Conservation (phyloP, 1,140 invertebrate species). For the Hylaeus volcanicus region DNA sequence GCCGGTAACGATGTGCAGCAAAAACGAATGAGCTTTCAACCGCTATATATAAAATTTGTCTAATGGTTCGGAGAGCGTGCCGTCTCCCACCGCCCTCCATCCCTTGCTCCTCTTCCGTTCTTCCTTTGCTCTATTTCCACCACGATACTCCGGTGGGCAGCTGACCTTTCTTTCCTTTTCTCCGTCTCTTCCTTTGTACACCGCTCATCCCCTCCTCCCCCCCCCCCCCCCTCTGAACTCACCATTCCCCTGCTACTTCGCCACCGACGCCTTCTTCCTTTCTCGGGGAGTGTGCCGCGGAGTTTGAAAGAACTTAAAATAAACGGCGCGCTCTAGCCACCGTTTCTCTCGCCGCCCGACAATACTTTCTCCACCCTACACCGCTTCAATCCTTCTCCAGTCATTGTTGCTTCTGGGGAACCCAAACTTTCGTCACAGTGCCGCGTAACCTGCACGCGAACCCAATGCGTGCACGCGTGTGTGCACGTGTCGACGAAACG, state of each 20-base stretch:
- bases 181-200: slow-evolving; percentile 44
- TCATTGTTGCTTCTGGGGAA: slow-evolving; percentile 55
- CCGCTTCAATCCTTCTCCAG: background rate
- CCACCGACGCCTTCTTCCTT: slow-evolving; percentile 46
- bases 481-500: too few relatives aligned
- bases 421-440: slow-evolving; percentile 43
- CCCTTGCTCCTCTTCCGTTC: slow-evolving; percentile 35
- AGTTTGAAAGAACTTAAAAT: slow-evolving; percentile 78
- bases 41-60: slow-evolving; percentile 77
- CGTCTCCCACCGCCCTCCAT: background rate
- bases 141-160: slow-evolving; percentile 42
- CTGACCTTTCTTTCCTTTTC: slow-evolving; percentile 45
- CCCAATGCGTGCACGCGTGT: background rate
- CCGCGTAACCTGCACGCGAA: background rate
- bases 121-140: slow-evolving; percentile 62
- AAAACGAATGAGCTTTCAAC: slow-evolving; percentile 62
- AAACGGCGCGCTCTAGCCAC: slow-evolving; percentile 66
- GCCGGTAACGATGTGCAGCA: slow-evolving; percentile 39
- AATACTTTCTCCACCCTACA: slow-evolving; percentile 49
- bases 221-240: slow-evolving; percentile 2
- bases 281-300: slow-evolving; percentile 46
- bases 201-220: background rate
- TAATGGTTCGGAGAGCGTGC: slow-evolving; percentile 71
- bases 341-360: slow-evolving; percentile 47
- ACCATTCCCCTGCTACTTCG: slow-evolving; percentile 19